Evolutionary conservation across 2,797 vertebrate species (phyloP), one percentile per base, ranked within the genome.

Genomic region (Zalophus californianus): DNA sequence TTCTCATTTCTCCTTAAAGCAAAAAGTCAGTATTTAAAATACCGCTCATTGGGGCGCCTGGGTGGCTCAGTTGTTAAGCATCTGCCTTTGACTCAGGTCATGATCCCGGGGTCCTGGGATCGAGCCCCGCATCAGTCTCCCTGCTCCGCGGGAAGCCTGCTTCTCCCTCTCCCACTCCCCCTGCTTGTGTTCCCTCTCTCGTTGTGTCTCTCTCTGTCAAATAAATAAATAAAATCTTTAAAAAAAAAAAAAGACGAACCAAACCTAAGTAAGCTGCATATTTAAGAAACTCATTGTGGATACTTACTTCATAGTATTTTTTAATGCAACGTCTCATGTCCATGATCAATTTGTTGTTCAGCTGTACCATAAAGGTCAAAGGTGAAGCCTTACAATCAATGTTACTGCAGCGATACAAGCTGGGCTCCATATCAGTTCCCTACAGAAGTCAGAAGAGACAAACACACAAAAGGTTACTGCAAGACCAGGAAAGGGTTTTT

Each of bases 331-430:
- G 98, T 83, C 99, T 99, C 98, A 99, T 99, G 98, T 99, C 99
- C 97, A 99, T 90, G 5, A 99, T 98, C 84, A 99, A 98, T 98
- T 99, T 99, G 98, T 99, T 99, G 98, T 96, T 98, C 98, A 99
- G 99, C 97, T 99, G 99, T 94, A 98, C 97, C 0, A 78, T 83
- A 27, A 98, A 97, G 96, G 97, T 98, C 62, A 99, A 91, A 60
- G 99, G 99, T 66, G 98, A 97, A 94, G 98, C 98, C 1, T 98
- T 98, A 97, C 99, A 99, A 27, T 99, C 97, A 94, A 98, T 91
- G 96, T 99, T 99, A 98, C 99, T 99, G 98, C 99, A 99, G 64
- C 99, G 99, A 97, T 98, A 95, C 97, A 99, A 98, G 94, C 99
- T 99, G 97, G 99, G 99, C 98, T 99, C 99, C 96, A 99, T 94